Base-by-base conservation (phyloP, 1,140 invertebrate genomes). In the Vollenhovia emeryi region DNA sequence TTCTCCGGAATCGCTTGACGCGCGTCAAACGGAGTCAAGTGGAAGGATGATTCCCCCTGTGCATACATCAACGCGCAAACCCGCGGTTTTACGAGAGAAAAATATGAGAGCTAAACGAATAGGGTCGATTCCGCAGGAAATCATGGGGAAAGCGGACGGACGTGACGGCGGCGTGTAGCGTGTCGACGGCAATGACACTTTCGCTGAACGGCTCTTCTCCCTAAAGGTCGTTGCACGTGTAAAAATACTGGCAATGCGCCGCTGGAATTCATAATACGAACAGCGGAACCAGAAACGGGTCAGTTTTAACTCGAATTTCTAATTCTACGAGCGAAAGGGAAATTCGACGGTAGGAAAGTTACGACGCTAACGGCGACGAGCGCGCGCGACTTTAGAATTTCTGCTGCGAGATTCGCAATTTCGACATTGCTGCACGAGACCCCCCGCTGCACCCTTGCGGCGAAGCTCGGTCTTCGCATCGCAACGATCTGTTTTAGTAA, bases 271-370 rank as follows among this genome's bases (percentile, higher is more conserved):
- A 7, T 64, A 86, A 90, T n/a, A n/a, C 74, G 88, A 90, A 60
- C 27, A 27, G 43, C 40, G 60, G 87, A 78, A 84, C n/a, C 60
- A 74, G 78, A 84, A 85, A 27, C 88, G 85, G 60, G 66, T 64
- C 80, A 82, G 8, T 71, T 75, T 87, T 79, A 80, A 76, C 24
- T 79, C 86, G 84, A 90, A 90, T 90, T 90, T 90, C 89, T 90
- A 90, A 90, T 90, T 90, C 75, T 50, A 24, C 69, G 62, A 84
- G 89, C 84, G 86, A 90, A 90, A 90, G 88, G 87, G 76, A 91
- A 91, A 90, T 89, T 85, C 84, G 71, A 55, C 11, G 76, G 55
- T n/a, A 90, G 55, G 84, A 88, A 90, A 90, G 80, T 78, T 68
- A 40, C 50, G 36, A 18, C 33, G 24, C 48, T 30, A 64, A 84